phyloP scores from a whole-genome alignment of 2,888 invertebrate species.

The Tiphia femorata region DNA sequence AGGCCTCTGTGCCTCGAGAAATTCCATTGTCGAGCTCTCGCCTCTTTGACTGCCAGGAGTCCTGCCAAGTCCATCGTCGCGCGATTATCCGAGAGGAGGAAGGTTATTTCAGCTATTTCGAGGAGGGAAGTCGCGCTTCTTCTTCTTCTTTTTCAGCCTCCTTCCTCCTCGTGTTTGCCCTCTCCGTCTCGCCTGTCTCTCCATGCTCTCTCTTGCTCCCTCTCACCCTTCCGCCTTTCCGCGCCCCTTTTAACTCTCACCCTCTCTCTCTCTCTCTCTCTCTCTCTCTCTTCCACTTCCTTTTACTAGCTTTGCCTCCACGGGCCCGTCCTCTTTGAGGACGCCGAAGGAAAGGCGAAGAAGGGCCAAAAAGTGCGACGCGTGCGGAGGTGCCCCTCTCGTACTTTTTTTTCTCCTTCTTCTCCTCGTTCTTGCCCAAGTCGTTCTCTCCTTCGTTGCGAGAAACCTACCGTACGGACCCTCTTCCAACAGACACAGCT shows the following conservation, averaged over 20 bases:
- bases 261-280: background rate
- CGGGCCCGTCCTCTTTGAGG: background rate
- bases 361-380: constrained; percentile 36
- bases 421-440: constrained; percentile 21
- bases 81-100: constrained; percentile 25
- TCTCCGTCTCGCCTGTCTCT: background rate
- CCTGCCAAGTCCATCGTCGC: constrained; percentile 2
- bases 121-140: constrained; percentile 6
- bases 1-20: background rate
- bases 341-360: background rate
- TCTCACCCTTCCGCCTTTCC: background rate
- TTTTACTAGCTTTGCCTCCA: no score
- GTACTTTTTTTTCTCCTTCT: constrained; percentile 28
- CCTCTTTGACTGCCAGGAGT: constrained; percentile 3
- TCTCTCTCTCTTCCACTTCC: no score
- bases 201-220: background rate
- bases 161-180: background rate
- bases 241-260: background rate
- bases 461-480: no score
- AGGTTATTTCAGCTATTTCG: constrained; percentile 41
- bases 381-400: constrained; percentile 10
- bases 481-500: constrained; percentile 49
- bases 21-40: constrained; percentile 9
- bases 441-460: no score
- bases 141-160: no score